phyloP scores from a whole-genome alignment of 2,113 vertebrate genomes.

The Aspidoscelis tigris region DNA sequence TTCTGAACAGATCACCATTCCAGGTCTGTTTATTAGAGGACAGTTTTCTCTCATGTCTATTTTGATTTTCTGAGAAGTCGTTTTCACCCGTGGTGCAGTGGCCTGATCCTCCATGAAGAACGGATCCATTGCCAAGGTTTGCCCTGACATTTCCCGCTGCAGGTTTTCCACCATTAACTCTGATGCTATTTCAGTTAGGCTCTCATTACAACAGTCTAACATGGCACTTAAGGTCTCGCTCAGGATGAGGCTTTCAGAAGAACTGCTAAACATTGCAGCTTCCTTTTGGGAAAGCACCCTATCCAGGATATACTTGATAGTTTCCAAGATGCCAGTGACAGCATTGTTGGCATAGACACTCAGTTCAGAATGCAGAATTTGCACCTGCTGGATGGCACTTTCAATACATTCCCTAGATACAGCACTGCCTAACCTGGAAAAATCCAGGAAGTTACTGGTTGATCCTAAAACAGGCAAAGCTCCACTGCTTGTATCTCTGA shows the following conservation, averaged over 20 bases:
- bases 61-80: background rate
- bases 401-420: slow-evolving; percentile 17
- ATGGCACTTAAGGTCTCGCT: slow-evolving; percentile 26
- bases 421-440: background rate
- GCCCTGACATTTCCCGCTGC: slow-evolving; percentile 19
- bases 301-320: fast-evolving
- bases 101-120: background rate
- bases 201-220: slow-evolving; percentile 29
- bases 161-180: slow-evolving; percentile 25
- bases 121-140: background rate
- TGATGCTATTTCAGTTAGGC: slow-evolving; percentile 18
- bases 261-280: background rate
- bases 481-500: background rate
- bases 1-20: slow-evolving; percentile 33
- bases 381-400: background rate
- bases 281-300: slow-evolving; percentile 23
- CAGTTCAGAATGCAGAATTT: slow-evolving; percentile 5
- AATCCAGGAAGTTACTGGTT: background rate
- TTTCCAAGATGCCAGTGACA: background rate
- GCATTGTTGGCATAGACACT: background rate
- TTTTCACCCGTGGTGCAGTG: background rate
- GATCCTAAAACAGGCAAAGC: background rate
- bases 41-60: background rate
- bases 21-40: slow-evolving; percentile 14
- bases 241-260: slow-evolving; percentile 14